Percentiles rank a stretch among this genome's conserved stretches.
phyloP scores from a whole-genome alignment of 2,888 invertebrate genomes.

The Chymomyza fuscimana region DNA sequence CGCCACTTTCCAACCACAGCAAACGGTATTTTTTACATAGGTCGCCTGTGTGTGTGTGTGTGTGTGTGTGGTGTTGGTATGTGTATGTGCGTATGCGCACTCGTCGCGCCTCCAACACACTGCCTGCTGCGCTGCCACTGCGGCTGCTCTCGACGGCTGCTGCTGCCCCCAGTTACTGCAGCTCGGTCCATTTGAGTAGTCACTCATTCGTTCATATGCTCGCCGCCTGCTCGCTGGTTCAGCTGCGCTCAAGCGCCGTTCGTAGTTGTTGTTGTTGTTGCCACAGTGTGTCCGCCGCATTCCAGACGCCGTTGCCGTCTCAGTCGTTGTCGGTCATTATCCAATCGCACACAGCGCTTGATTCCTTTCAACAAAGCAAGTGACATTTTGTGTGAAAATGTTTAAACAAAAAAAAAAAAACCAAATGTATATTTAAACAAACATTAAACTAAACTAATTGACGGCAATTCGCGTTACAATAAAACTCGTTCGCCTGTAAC shows the following conservation, averaged over 20 bases:
- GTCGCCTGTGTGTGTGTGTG: constrained; percentile 23
- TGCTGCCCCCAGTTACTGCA: constrained; percentile 66
- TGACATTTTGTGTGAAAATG: background rate
- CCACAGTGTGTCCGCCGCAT: constrained; percentile 5
- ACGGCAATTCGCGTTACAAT: constrained; percentile 34
- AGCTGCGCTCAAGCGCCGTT: constrained; percentile 52
- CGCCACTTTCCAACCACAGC: background rate
- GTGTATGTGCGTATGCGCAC: constrained; percentile 64
- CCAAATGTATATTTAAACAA: background rate
- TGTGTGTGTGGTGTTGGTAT: constrained; percentile 23
- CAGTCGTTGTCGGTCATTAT: constrained; percentile 27
- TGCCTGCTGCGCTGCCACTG: constrained; percentile 39
- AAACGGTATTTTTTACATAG: constrained; percentile 16
- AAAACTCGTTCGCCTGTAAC: constrained; percentile 49
- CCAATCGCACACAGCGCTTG: background rate
- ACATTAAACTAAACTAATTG: background rate
- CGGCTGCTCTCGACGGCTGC: constrained; percentile 24
- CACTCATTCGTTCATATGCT: constrained; percentile 71
- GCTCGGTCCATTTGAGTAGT: constrained; percentile 70
- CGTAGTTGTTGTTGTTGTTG: constrained; percentile 32
- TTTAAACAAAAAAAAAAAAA: background rate
- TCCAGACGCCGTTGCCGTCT: constrained; percentile 3
- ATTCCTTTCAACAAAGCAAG: background rate
- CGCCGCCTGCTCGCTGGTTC: constrained; percentile 73
- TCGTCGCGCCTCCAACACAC: constrained; percentile 63